Evolutionary conservation across 2,888 invertebrate genomes (phyloP), one percentile per base, ranked within the genome.

Genomic region (Sycophila texana): DNA sequence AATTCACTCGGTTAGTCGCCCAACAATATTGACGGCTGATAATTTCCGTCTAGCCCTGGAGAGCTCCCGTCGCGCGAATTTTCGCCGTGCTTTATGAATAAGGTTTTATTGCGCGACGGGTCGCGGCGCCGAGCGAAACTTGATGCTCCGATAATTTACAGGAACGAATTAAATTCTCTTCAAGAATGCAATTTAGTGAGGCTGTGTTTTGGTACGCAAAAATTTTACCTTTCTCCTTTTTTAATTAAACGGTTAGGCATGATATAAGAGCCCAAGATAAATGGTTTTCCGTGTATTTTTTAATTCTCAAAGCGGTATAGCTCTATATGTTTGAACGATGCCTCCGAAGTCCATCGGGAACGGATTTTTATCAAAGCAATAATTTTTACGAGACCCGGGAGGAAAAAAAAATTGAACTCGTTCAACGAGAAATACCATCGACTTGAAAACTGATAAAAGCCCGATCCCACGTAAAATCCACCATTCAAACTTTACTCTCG

Each of bases 141-240:
- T 63, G 70, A 75, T 68, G 30, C 47, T 77, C 47, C n/a, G 53
- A 67, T 61, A 67, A 67, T 77, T 72, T 67, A 68, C 61, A 53
- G 58, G 20, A 47, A 39, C 12, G 70, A 57, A 78, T 67, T 78
- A 74, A 79, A 74, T 58, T 70, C 74, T 30, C 65, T 58, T 60
- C 22, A 65, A 79, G 79, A 79, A 79, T 79, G 79, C 70, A 79
- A 74, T 74, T 74, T 79, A 65, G 58, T 20, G 47, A n/a, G 55
- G 68, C 58, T 58, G 65, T 71, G 58, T 79, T 70, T 79, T 65
- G 20, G 58, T 49, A 57, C 47, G 73, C 18, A 79, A 79, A 79
- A 74, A 57, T 68, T 39, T 57, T 30, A 74, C 47, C 63, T 78
- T 78, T 63, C 3, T 68, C 22, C 16, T 71, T 78, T 79, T 70